Percentiles rank a stretch among this genome's conserved stretches.
Evolutionary conservation across 2,113 vertebrate genomes (phyloP).

Genomic region (Chinchilla lanigera): DNA sequence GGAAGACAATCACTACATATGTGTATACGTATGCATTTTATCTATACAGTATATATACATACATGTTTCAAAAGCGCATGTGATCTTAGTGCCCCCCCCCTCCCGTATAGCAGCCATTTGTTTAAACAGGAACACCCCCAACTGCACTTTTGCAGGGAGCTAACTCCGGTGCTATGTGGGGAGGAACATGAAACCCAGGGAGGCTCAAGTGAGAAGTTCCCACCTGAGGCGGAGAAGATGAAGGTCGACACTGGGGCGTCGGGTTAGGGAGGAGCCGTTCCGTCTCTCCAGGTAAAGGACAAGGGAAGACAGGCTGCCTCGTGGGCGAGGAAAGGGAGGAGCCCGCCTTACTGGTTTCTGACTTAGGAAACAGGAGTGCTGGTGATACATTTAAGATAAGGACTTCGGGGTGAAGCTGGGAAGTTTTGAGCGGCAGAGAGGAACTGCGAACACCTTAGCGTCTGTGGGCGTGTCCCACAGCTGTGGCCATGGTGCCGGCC

Average conservation of each 20-base stretch:
- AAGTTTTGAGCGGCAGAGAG: not conserved
- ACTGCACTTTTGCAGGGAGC: not conserved
- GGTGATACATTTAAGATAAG: constrained; percentile 27
- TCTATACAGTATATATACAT: not conserved
- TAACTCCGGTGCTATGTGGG: not conserved
- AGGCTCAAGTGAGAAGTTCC: not conserved
- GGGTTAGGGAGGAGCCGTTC: not conserved
- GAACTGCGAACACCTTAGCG: not conserved
- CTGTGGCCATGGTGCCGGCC: not conserved
- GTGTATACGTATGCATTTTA: not conserved
- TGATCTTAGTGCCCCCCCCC: not conserved
- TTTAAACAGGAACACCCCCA: not conserved
- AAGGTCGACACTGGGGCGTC: not conserved
- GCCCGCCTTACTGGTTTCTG: constrained; percentile 20
- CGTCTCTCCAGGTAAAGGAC: not conserved
- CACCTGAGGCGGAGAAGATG: not conserved
- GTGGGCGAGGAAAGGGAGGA: not conserved
- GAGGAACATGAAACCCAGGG: not conserved
- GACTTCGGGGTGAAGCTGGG: not conserved
- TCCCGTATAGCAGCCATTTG: not conserved
- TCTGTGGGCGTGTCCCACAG: not conserved
- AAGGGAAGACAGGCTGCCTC: not conserved
- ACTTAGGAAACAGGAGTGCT: not conserved
- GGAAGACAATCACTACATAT: not conserved
- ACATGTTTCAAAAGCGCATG: not conserved